These are phyloP conservation scores for Masnerella sp. DNA, from an alignment of 2,888 invertebrate species.

Conservation along the genomic window DNA sequence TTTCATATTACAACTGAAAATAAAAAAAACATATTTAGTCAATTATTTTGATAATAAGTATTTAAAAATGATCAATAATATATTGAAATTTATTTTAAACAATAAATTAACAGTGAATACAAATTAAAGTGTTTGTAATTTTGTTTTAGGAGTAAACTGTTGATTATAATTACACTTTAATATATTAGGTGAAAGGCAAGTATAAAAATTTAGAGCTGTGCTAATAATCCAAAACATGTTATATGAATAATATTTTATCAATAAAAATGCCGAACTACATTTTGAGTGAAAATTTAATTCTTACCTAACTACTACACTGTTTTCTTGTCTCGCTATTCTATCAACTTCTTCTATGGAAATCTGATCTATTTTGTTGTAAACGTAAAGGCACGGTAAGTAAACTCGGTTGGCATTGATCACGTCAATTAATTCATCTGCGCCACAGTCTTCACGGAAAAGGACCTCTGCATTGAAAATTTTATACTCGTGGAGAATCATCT, in stretches of 20 bases:
- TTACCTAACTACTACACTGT: conserved; percentile 95
- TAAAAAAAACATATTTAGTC: conserved; percentile 10
- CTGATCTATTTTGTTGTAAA: conserved; percentile 99
- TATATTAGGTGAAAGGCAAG: too few relatives aligned
- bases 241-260: too few relatives aligned
- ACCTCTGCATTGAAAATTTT: conserved; percentile 97
- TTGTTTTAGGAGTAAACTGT: too few relatives aligned
- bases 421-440: conserved; percentile 98
- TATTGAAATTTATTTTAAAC: too few relatives aligned
- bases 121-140: too few relatives aligned
- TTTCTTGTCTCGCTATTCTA: conserved; percentile 90
- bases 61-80: too few relatives aligned
- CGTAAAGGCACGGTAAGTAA: conserved; percentile 94
- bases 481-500: conserved; percentile 98
- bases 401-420: conserved; percentile 95
- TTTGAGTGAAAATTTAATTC: too few relatives aligned
- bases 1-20: conserved; percentile 97
- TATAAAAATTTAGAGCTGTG: too few relatives aligned
- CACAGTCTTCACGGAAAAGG: conserved; percentile 96
- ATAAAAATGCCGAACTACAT: too few relatives aligned
- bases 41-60: conserved; percentile 38
- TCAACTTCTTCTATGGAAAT: conserved; percentile 99
- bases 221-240: too few relatives aligned
- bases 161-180: too few relatives aligned
- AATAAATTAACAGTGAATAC: too few relatives aligned